Conservation (phyloP, 2,113 vertebrate species). For the Phocoena phocoena region DNA sequence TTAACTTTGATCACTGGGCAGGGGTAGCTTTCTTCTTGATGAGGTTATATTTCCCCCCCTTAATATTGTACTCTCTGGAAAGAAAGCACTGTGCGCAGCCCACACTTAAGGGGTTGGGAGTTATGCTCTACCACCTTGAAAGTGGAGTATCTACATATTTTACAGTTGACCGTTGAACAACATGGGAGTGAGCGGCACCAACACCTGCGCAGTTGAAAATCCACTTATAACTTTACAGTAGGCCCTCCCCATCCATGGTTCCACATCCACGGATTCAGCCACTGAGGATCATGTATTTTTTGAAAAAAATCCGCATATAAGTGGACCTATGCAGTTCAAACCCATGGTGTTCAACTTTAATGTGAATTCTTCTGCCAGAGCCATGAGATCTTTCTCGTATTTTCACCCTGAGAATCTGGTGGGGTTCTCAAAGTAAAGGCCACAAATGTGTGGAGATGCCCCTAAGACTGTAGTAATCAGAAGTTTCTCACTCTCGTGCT, state of each 20-base stretch:
- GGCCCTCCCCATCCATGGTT: background rate
- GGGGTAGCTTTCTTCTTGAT: background rate
- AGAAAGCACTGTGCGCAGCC: background rate
- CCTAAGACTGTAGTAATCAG: background rate
- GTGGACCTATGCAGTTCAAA: background rate
- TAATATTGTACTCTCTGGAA: background rate
- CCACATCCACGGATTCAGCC: background rate
- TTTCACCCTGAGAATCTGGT: background rate
- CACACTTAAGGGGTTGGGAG: background rate
- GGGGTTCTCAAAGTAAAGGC: background rate
- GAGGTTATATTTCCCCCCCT: background rate
- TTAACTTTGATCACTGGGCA: background rate
- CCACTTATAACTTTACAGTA: background rate
- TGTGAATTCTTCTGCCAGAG: background rate
- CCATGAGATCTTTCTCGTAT: background rate
- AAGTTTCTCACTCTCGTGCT: background rate
- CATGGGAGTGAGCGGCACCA: background rate
- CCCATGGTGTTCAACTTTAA: background rate
- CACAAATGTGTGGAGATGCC: accelerated
- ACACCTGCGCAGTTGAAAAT: background rate
- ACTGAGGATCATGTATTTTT: background rate
- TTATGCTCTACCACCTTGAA: background rate
- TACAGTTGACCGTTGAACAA: background rate
- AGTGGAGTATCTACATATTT: background rate
- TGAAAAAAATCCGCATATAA: background rate